Conservation (phyloP, 1,140 invertebrate genomes). For the Thalassaphorura encarpata region DNA sequence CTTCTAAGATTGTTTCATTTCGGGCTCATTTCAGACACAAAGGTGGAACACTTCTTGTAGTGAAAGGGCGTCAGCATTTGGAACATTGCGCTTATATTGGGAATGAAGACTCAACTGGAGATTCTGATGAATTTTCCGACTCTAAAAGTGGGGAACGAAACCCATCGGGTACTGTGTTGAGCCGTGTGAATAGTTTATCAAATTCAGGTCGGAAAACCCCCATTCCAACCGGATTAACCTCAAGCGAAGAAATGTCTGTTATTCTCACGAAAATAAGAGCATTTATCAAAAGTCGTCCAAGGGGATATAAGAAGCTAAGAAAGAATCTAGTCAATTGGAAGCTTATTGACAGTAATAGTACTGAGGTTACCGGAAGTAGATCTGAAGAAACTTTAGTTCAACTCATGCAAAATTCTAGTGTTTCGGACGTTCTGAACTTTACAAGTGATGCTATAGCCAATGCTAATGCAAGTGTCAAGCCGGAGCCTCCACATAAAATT, state of each 20-base stretch:
- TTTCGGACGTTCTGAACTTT: no score
- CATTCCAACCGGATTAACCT: background rate
- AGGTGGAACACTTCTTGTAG: constrained; percentile 32
- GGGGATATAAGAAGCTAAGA: constrained; percentile 14
- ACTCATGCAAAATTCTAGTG: background rate
- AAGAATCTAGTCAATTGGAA: no score
- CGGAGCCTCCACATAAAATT: constrained; percentile 1
- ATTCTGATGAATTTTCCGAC: constrained; percentile 29
- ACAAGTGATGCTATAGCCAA: background rate
- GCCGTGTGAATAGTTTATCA: background rate
- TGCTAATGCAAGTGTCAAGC: background rate
- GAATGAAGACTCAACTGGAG: constrained; percentile 43
- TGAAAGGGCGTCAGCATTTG: constrained; percentile 61
- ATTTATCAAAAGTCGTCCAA: constrained; percentile 18
- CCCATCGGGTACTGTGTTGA: background rate
- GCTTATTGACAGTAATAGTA: background rate
- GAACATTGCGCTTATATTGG: constrained; percentile 70
- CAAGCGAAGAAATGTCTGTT: constrained; percentile 13
- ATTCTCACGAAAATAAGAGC: constrained; percentile 26
- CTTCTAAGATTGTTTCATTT: background rate
- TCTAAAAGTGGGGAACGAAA: constrained; percentile 16
- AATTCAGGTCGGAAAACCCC: background rate
- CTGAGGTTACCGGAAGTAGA: background rate
- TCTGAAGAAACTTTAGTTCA: background rate
- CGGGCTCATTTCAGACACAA: constrained; percentile 1